phyloP scores from a whole-genome alignment of 2,797 vertebrate species.

The Hydrophis major region DNA sequence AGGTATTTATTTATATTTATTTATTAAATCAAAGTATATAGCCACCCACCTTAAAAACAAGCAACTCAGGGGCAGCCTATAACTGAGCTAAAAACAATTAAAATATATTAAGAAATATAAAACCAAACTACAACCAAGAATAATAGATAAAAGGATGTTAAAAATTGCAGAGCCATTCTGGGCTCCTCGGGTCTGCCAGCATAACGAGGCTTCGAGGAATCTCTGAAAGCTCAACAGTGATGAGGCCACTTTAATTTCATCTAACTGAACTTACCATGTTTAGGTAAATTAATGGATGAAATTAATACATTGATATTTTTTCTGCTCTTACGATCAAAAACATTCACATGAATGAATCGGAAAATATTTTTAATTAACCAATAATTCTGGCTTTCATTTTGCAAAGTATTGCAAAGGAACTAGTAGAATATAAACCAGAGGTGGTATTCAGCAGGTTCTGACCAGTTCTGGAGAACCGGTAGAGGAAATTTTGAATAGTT shows the following conservation, averaged over 20 bases:
- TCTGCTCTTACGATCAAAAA: conserved; percentile 42
- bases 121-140: neutral
- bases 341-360: conserved; percentile 36
- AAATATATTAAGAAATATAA: neutral
- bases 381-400: conserved; percentile 27
- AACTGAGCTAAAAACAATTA: neutral
- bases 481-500: too few relatives aligned
- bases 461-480: too few relatives aligned
- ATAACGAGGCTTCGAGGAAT: neutral
- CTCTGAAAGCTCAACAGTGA: neutral
- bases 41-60: neutral
- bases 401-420: neutral
- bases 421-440: conserved; percentile 38
- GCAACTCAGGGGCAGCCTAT: neutral
- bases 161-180: neutral
- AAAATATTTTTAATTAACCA: conserved; percentile 37
- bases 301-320: conserved; percentile 18
- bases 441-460: too few relatives aligned
- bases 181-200: neutral
- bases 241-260: conserved; percentile 14
- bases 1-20: neutral
- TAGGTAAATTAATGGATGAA: conserved; percentile 22
- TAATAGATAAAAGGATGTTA: neutral
- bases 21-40: neutral
- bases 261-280: conserved; percentile 40